Evolutionary conservation across 1,140 invertebrate genomes (phyloP), one percentile per base, ranked within the genome.

Genomic region (Octopus sinensis): DNA sequence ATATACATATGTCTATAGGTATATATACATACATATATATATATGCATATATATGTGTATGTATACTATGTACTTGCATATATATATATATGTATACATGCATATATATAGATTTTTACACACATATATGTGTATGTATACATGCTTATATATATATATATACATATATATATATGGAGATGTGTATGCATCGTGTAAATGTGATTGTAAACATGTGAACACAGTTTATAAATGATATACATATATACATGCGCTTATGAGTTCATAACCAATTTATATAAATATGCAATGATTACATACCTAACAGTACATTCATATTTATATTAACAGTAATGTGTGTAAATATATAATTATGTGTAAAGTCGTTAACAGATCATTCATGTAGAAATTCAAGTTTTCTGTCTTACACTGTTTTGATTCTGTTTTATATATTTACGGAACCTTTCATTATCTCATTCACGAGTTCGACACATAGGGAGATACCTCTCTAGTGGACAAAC

Each of bases 21-120:
- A 71, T 71, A 71, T 71, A 71, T 71, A 71, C 30, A 71, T 12
- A 62, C 17, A 62, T 62, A 62, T 62, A 62, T 62, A 62, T 62
- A 62, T 62, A 62, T 62, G 17, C 17, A 62, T 62, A 62, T 62
- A 62, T 62, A 62, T 62, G 30, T 71, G 30, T 71, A 12, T 71
- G 30, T 71, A 71, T 71, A 13, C 5, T 4, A n/a, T 71, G 68
- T 71, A 71, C 56, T 6, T 62, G 56, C 56, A 62, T 62, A 62
- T 62, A 62, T 17, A 62, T 6, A 7, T 62, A 62, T 62, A 7
- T 62, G 56, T 7, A 62, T 62, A 7, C 6, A 7, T 17, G 6
- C 56, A 62, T 62, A 7, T 17, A 62, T 62, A 62, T 62, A 62
- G 17, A 62, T 62, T 62, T 6, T 62, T 62, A 62, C 17, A 62